Evolutionary conservation across 2,888 invertebrate genomes (phyloP).

Genomic region (Macrosoma leucophasiata): DNA sequence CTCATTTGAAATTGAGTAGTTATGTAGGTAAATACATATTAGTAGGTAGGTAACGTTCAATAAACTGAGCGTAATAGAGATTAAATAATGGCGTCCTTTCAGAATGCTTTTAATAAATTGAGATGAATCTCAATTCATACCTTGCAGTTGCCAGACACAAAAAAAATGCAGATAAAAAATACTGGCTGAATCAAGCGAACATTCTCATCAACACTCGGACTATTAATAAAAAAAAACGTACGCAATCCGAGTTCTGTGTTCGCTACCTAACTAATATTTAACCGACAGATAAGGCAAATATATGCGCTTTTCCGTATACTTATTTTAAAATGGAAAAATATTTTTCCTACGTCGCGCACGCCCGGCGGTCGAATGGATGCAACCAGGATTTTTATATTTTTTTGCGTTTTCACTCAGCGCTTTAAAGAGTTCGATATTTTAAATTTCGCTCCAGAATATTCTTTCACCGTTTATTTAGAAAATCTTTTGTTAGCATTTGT

Average conservation of each 20-base stretch:
- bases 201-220: constrained; percentile 44
- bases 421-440: constrained; percentile 5
- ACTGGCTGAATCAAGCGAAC: constrained; percentile 35
- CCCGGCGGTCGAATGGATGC: constrained; percentile 27
- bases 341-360: constrained; percentile 57
- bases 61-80: too few relatives aligned
- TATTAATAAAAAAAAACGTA: constrained; percentile 61
- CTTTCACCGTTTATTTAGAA: too few relatives aligned
- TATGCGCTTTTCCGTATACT: constrained; percentile 61
- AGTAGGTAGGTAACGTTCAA: too few relatives aligned
- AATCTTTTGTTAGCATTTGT: constrained; percentile 23
- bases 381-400: too few relatives aligned
- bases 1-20: too few relatives aligned
- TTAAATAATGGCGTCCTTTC: constrained; percentile 13
- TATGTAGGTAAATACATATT: too few relatives aligned
- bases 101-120: constrained; percentile 25
- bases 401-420: constrained; percentile 19
- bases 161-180: constrained; percentile 40
- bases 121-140: constrained; percentile 39
- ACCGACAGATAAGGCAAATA: constrained; percentile 70
- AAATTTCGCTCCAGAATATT: too few relatives aligned
- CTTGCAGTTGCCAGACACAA: constrained; percentile 39
- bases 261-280: constrained; percentile 57
- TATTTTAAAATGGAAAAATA: constrained; percentile 73
- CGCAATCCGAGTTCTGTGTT: constrained; percentile 26